Evolutionary conservation across 2,113 vertebrate species (phyloP), one percentile per base, ranked within the genome.

Genomic region (Fukomys damarensis): DNA sequence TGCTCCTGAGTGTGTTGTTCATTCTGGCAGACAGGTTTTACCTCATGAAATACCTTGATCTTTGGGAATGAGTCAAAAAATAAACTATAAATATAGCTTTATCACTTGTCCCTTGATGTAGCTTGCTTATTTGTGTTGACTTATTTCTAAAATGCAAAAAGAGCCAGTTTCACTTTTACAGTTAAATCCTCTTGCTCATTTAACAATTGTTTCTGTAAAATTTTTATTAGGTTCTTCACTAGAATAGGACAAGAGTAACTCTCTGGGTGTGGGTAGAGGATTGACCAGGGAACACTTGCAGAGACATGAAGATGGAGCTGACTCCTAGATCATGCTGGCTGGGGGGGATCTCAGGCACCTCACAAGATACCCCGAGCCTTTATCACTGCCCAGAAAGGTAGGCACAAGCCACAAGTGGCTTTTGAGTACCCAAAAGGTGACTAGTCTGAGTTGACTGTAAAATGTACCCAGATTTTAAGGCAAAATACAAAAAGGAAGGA

Each of bases 101-200:
- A 6, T 38, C 35, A 54, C 46, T 65, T 43, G 35, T 77, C 66
- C n/a, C 32, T 41, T 68, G 49, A 5, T 49, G 7, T 30, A 54
- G 22, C 52, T 72, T 16, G 17, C 52, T 72, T 16, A 19, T 59
- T 14, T 30, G 1, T 61, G 30, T 26, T 85, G 76, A 20, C 17
- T 85, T 72, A 58, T 95, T 95, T 94, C n/a, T 41, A 14, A 95
- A 89, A 63, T 65, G 3, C 38, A 74, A 38, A 79, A 79, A 11
- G 26, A 72, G 38, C 59, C 38, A 49, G 1, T 86, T 63, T 89
- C 11, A 49, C 1, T 89, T 91, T 89, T 22, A 92, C 1, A 35
- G n/a, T 74, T 65, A 43, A 63, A 82, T 86, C 41, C 28, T 92
- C 41, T 84, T 59, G 20, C 41, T 91, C 17, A 32, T 56, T 79